These are phyloP conservation scores for Erpetoichthys calabaricus DNA, from an alignment of 2,797 vertebrate genomes.

Conservation along the genomic window DNA sequence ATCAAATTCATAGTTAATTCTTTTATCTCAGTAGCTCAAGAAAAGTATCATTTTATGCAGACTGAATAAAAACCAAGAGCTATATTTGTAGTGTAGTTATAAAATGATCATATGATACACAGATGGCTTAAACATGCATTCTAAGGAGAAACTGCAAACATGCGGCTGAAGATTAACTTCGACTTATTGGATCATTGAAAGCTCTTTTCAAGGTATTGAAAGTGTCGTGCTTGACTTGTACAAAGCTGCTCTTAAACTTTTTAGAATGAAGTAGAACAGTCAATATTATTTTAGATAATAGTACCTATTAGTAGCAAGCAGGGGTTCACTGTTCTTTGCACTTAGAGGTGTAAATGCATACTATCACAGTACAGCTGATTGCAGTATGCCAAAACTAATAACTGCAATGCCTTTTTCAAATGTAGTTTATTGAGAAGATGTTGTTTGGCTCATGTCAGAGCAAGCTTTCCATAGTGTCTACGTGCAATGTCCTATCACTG, in stretches of 20 bases:
- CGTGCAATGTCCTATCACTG: slow-evolving; percentile 7
- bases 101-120: slow-evolving; percentile 1
- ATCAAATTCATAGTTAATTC: too few relatives aligned
- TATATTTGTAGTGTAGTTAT: slow-evolving; percentile 1
- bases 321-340: too few relatives aligned
- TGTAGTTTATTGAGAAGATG: slow-evolving; percentile 4
- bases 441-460: slow-evolving; percentile 7
- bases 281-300: too few relatives aligned
- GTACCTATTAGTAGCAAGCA: too few relatives aligned
- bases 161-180: slow-evolving; percentile 2
- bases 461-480: slow-evolving; percentile 7
- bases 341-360: background rate
- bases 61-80: too few relatives aligned
- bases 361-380: background rate
- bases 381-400: background rate
- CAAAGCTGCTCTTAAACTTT: too few relatives aligned
- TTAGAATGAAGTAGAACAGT: too few relatives aligned
- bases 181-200: slow-evolving; percentile 3
- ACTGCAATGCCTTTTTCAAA: background rate
- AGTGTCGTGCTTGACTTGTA: slow-evolving; percentile 2
- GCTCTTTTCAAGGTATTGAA: background rate
- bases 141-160: background rate
- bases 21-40: too few relatives aligned
- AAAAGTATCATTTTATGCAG: too few relatives aligned
- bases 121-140: slow-evolving; percentile 7